phyloP scores from a whole-genome alignment of 53 echinoderm and acorn worm species.

The Patiria pectinifera region DNA sequence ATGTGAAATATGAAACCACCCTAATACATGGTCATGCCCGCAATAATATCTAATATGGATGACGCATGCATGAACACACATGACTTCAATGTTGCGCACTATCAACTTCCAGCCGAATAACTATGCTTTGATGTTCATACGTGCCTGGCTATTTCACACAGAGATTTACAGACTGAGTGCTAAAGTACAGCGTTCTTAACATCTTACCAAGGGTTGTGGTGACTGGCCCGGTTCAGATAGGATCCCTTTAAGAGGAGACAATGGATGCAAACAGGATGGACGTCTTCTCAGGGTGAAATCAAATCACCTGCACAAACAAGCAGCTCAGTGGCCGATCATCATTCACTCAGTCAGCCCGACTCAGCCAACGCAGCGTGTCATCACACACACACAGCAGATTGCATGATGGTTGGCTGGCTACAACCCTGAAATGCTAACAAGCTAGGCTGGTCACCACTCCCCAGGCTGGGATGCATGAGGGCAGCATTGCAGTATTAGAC shows the following conservation, averaged over 20 bases:
- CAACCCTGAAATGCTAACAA: constrained; percentile 52
- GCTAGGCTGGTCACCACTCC: constrained; percentile 18
- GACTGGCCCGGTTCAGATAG: not conserved
- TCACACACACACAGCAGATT: not conserved
- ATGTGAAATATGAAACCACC: constrained; percentile 42
- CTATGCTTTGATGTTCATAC: no score
- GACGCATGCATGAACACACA: constrained; percentile 62
- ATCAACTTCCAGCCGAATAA: not conserved
- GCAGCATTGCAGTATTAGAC: constrained; percentile 39
- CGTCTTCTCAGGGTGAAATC: constrained; percentile 21
- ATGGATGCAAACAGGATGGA: constrained; percentile 22
- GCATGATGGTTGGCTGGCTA: not conserved
- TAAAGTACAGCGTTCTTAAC: not conserved
- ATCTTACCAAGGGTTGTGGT: constrained; percentile 35
- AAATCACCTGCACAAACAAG: constrained; percentile 59
- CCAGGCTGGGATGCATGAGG: constrained; percentile 15
- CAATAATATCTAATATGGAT: constrained; percentile 41
- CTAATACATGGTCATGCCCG: not conserved
- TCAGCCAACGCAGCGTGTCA: constrained; percentile 2
- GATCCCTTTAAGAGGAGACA: constrained; percentile 37
- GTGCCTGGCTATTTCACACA: not conserved
- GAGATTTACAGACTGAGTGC: not conserved
- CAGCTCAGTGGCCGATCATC: constrained; percentile 22
- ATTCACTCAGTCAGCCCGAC: constrained; percentile 4
- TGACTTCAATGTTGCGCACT: constrained; percentile 24